Base-by-base conservation (phyloP, 2,113 vertebrate species). In the Entelurus aequoreus region DNA sequence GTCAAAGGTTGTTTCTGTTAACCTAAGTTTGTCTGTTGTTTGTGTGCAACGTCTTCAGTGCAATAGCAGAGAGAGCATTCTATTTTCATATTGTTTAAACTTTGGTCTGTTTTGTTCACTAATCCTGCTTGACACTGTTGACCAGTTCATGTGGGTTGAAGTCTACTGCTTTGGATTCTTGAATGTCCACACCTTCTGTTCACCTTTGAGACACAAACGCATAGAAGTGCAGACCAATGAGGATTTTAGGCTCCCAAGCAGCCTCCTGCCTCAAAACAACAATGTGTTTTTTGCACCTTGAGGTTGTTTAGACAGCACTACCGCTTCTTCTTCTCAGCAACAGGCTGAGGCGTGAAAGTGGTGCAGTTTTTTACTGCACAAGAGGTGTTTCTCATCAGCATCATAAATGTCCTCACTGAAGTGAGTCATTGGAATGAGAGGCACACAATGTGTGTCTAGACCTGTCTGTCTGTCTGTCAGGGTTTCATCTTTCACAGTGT, bases 361-460 rank as follows among this genome's bases (percentile, higher is more conserved):
- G 35, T 52, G 60, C 52, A 68, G 21, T 56, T 79, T 4, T 62
- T 60, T 61, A 49, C 55, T 59, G 66, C 54, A 54, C 55, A 48
- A 15, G 64, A 40, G 65, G 42, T 48, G 62, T 67, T 79, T 46
- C 66, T 68, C 71, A 62, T 67, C 47, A 59, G 54, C 4, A 14
- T 65, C 48, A 19, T 76, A 72, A 72, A 81, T 70, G 69, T 57
- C n/a, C 54, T 42, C 44, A 48, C 54, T 63, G 53, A 68, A 60
- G 6, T 66, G 72, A 78, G 48, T 75, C 51, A 71, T 53, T 66
- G 46, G n/a, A 19, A 62, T 64, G 8, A 68, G 35, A 8, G 42
- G 48, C n/a, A 6, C 16, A 52, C 6, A 42, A 5, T 53, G 15
- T 55, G 35, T 67, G 63, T 72, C 60, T 62, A 14, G 58, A 63